Evolutionary conservation across 2,888 invertebrate genomes (phyloP).

Genomic region (Elegia similella): DNA sequence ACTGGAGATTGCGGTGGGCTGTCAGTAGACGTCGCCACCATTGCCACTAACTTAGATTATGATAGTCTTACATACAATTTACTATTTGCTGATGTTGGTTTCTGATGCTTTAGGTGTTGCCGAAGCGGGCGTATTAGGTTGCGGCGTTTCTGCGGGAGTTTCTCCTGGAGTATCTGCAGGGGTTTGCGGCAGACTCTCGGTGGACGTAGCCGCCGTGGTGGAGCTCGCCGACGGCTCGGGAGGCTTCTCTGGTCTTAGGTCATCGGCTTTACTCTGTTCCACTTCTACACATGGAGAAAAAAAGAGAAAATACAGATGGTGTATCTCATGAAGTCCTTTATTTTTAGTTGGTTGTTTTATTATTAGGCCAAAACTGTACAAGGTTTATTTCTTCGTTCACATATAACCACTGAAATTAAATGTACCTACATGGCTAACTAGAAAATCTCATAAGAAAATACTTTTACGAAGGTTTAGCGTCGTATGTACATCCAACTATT

Average conservation of each 20-base stretch:
- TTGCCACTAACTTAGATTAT: background rate
- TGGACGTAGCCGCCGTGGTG: background rate
- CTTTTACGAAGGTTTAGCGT: too few relatives aligned
- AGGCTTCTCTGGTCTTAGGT: conserved; percentile 19
- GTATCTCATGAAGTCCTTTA: background rate
- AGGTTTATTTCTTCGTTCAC: too few relatives aligned
- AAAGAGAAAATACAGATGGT: conserved; percentile 34
- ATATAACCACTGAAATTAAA: too few relatives aligned
- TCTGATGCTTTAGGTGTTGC: background rate
- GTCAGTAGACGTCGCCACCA: too few relatives aligned
- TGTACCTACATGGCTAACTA: too few relatives aligned
- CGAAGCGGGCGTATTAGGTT: background rate
- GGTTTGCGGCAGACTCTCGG: background rate
- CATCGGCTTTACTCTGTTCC: conserved; percentile 42
- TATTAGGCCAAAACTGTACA: too few relatives aligned
- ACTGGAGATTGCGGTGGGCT: too few relatives aligned
- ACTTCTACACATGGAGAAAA: conserved; percentile 56
- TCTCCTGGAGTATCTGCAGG: background rate
- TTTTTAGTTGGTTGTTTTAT: background rate
- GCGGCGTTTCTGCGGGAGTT: background rate
- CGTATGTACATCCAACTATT: too few relatives aligned
- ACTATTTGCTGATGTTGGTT: background rate
- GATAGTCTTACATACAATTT: conserved; percentile 8
- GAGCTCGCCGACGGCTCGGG: conserved; percentile 5
- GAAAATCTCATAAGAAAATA: too few relatives aligned